These are phyloP conservation scores for Corythaixoides concolor DNA, from an alignment of 2,113 vertebrate species.

Conservation along the genomic window DNA sequence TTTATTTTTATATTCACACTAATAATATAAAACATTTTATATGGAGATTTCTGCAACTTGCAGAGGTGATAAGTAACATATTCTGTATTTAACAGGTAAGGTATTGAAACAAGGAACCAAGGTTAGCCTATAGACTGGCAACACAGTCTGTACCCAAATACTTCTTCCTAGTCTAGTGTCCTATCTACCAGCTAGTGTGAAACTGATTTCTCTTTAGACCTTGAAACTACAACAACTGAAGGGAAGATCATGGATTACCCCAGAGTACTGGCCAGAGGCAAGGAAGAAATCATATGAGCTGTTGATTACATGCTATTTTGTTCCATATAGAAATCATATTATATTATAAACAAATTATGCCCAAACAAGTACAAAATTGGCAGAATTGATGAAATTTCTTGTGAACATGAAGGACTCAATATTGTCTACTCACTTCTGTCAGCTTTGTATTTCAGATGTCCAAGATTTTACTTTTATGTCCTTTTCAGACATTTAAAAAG, in stretches of 20 bases:
- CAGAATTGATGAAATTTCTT: neutral
- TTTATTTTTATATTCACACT: neutral
- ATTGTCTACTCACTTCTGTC: neutral
- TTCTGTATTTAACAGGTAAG: neutral
- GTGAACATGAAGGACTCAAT: neutral
- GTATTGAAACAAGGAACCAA: neutral
- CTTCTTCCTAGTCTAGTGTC: neutral
- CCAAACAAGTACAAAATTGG: neutral
- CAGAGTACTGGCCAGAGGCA: neutral
- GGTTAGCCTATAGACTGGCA: neutral
- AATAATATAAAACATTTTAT: neutral
- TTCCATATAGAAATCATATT: neutral
- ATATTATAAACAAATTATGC: neutral
- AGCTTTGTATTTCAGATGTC: neutral
- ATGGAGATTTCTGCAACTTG: neutral
- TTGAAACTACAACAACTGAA: neutral
- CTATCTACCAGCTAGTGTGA: neutral
- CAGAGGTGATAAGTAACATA: neutral
- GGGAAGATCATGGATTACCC: neutral
- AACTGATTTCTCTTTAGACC: neutral
- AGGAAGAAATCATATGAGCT: neutral
- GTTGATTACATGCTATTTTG: neutral
- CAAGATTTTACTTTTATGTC: neutral
- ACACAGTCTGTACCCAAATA: neutral
- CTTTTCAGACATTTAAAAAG: neutral